Base-by-base conservation (phyloP, 2,888 invertebrate genomes). In the Timema cristinae region DNA sequence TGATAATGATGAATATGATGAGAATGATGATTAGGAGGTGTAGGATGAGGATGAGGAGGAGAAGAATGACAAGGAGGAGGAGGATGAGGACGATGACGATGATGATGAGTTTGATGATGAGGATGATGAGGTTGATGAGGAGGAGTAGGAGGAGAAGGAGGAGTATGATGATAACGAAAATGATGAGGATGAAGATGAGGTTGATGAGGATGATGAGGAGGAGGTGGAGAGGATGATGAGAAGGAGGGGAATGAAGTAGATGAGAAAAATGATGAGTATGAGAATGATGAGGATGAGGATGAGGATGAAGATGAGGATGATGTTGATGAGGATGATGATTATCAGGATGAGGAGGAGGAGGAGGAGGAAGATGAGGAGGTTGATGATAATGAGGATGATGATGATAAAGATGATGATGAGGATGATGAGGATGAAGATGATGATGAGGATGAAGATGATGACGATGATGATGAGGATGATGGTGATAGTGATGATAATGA, bases 161-260 rank as follows among this genome's bases (percentile, higher is more conserved):
- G 15, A 63, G 13, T n/a, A 63, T n/a, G 48, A 49, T 67, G 48
- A 49, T n/a, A n/a, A 67, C 15, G 59, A 63, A 59, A 66, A 76
- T 52, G 75, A 73, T 1, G 75, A 71, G 13, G 70, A 69, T 63
- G 66, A 67, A 10, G 66, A 67, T 8, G 66, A 73, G 11, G 74
- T 73, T 56, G 75, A 73, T 15, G 75, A 74, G 15, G n/a, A n/a
- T n/a, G n/a, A n/a, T n/a, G n/a, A n/a, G n/a, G n/a, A n/a, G n/a
- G n/a, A n/a, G n/a, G n/a, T n/a, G n/a, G n/a, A n/a, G 74, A 72
- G 10, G 13, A 73, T 71, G n/a, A 73, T 70, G 15, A 15, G 15
- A 13, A 52, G 10, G n/a, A n/a, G n/a, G n/a, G n/a, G n/a, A n/a
- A n/a, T n/a, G n/a, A n/a, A n/a, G n/a, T n/a, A n/a, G n/a, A n/a